These are phyloP conservation scores for Drosophila lacertosa DNA, from an alignment of 1,140 invertebrate genomes.

Conservation along the genomic window DNA sequence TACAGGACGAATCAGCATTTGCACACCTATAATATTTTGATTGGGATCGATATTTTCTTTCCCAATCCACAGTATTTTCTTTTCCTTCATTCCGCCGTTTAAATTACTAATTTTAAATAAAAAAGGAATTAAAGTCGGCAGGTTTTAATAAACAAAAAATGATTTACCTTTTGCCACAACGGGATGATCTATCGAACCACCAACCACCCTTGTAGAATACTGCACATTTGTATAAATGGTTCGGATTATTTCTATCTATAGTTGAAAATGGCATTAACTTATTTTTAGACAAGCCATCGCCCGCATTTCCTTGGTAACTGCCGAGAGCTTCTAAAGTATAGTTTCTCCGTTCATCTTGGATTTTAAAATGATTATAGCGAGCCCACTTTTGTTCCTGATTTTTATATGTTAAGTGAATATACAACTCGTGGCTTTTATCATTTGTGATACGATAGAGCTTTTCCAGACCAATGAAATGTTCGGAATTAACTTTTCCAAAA, in stretches of 20 bases:
- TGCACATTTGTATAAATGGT: background rate
- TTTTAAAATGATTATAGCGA: background rate
- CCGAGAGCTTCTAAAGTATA: conserved; percentile 8
- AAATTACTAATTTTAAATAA: background rate
- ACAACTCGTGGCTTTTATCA: background rate
- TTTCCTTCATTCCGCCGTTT: no score
- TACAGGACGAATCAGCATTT: conserved; percentile 21
- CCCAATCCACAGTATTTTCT: no score
- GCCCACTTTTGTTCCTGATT: rapidly evolving
- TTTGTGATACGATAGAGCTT: conserved; percentile 6
- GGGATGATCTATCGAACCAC: background rate
- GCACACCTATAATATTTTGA: no score
- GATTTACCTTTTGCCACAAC: background rate
- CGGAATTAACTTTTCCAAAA: background rate
- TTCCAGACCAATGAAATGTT: conserved; percentile 24
- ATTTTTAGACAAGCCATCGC: background rate
- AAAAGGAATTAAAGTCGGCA: background rate
- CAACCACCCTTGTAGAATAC: background rate
- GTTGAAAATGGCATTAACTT: background rate
- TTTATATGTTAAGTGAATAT: background rate
- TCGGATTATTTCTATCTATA: background rate
- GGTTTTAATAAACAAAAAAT: background rate
- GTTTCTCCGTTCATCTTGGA: background rate
- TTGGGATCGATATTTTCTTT: no score
- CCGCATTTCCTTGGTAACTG: rapidly evolving